These are phyloP conservation scores for Eurosta solidaginis DNA, from an alignment of 1,140 invertebrate species.

Conservation along the genomic window DNA sequence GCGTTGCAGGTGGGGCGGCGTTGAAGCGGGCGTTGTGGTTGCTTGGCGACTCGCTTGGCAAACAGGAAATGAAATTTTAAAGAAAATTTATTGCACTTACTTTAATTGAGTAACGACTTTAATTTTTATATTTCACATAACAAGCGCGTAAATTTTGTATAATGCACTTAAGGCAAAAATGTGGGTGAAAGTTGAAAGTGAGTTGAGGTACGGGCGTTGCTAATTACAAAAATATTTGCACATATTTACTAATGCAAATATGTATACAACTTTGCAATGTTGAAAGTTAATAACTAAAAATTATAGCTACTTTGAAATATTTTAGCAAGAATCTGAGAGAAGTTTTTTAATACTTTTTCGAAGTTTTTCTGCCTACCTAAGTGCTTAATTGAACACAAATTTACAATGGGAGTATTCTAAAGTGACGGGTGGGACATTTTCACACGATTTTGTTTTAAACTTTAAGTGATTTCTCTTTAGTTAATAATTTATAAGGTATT, in stretches of 20 bases:
- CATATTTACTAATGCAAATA: background rate
- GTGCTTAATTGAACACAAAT: too few species aligned
- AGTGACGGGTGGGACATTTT: too few species aligned
- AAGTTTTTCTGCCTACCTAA: too few species aligned
- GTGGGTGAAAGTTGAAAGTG: conserved; percentile 23
- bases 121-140: background rate
- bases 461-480: too few species aligned
- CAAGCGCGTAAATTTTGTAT: background rate
- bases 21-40: background rate
- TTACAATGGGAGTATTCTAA: too few species aligned
- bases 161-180: conserved; percentile 3
- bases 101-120: conserved; percentile 22
- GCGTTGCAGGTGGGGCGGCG: background rate
- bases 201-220: background rate
- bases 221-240: background rate
- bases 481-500: too few species aligned
- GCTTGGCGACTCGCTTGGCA: background rate
- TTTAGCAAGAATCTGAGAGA: too few species aligned
- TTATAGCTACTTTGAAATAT: background rate
- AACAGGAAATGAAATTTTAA: conserved; percentile 23
- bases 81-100: conserved; percentile 26
- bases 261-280: too few species aligned
- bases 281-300: background rate
- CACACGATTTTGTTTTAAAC: too few species aligned
- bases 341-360: too few species aligned